Conservation (phyloP, 2,797 vertebrate genomes). For the Thaleichthys pacificus region DNA sequence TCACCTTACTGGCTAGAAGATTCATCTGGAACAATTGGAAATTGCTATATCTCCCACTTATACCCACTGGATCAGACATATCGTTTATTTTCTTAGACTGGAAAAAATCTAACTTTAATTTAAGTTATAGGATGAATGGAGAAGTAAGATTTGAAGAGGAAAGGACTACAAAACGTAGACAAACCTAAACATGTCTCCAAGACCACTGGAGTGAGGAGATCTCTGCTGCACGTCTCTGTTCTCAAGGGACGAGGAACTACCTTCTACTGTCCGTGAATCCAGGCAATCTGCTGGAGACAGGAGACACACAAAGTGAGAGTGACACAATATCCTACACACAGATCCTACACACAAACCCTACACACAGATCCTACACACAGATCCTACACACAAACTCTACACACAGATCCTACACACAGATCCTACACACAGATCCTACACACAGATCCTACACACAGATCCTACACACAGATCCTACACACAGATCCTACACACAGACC, state of each 20-base stretch:
- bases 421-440: too few relatives aligned
- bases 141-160: neutral
- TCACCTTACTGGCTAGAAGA: neutral
- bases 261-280: constrained; percentile 37
- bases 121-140: neutral
- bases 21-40: too few relatives aligned
- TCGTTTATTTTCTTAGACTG: too few relatives aligned
- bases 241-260: constrained; percentile 38
- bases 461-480: too few relatives aligned
- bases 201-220: neutral
- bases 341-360: neutral
- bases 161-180: neutral
- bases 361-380: too few relatives aligned
- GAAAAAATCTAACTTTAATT: too few relatives aligned
- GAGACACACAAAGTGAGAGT: constrained; percentile 5
- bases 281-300: constrained; percentile 28
- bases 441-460: too few relatives aligned
- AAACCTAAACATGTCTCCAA: constrained; percentile 15
- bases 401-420: too few relatives aligned
- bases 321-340: neutral
- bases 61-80: neutral
- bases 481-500: too few relatives aligned
- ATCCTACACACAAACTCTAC: too few relatives aligned
- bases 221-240: constrained; percentile 33
- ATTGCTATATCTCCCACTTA: neutral